Conservation (phyloP, 2,113 vertebrate species). For the Lanius collurio region DNA sequence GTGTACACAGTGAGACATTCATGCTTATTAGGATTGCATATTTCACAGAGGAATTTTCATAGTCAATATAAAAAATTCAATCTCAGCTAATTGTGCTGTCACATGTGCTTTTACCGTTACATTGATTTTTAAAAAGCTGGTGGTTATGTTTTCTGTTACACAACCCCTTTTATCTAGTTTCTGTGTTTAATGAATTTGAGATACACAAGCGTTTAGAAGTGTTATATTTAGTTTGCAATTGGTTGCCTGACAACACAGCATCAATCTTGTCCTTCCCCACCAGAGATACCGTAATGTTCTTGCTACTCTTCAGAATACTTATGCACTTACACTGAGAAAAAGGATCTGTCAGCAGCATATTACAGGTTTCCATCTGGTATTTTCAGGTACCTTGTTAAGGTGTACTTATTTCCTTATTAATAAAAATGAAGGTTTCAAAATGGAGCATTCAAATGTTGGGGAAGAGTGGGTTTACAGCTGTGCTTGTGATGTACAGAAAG, state of each 20-base stretch:
- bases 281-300: neutral
- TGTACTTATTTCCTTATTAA: neutral
- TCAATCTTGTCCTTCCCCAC: neutral
- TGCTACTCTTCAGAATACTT: neutral
- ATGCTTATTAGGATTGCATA: neutral
- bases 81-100: neutral
- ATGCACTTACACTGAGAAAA: neutral
- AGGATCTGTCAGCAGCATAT: neutral
- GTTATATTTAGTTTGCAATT: neutral
- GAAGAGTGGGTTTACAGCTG: neutral
- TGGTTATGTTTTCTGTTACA: neutral
- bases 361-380: neutral
- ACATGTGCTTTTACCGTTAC: neutral
- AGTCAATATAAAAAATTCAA: neutral
- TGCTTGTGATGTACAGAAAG: neutral
- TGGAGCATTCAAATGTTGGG: neutral
- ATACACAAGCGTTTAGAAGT: neutral
- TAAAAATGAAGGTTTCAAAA: neutral
- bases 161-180: neutral
- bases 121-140: neutral
- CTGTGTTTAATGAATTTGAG: neutral
- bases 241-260: conserved; percentile 5
- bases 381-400: neutral
- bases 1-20: neutral
- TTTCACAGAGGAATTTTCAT: neutral